These are phyloP conservation scores for Drosophila mayri DNA, from an alignment of 1,140 invertebrate species.

Conservation along the genomic window DNA sequence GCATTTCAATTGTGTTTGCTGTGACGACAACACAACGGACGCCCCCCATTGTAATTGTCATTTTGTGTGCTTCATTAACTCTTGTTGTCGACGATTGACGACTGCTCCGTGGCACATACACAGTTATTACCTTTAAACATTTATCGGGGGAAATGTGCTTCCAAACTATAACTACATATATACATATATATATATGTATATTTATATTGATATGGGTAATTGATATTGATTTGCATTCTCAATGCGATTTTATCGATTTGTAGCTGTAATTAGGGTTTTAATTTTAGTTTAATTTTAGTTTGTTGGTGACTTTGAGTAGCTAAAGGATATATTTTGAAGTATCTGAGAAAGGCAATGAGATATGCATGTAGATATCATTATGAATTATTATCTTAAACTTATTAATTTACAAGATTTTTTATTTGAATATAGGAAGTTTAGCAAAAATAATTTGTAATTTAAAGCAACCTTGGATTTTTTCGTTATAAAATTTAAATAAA, in stretches of 20 bases:
- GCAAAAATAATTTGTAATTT: too few species aligned
- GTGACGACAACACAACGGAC: conserved; percentile 35
- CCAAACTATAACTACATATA: neutral
- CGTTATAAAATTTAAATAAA: too few species aligned
- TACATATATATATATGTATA: conserved; percentile 25
- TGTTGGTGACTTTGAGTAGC: neutral
- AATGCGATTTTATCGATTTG: conserved; percentile 28
- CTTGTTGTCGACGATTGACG: conserved; percentile 31
- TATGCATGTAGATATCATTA: too few species aligned
- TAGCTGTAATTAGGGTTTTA: conserved; percentile 22
- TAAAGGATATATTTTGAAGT: neutral
- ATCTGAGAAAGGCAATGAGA: neutral
- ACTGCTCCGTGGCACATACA: conserved; percentile 32
- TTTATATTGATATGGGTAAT: conserved; percentile 44
- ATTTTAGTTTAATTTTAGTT: conserved; percentile 11
- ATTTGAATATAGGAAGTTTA: too few species aligned
- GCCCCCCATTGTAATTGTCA: conserved; percentile 66
- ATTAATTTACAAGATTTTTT: neutral
- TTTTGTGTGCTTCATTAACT: conserved; percentile 72
- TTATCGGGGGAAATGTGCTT: conserved; percentile 22
- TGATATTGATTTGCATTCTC: conserved; percentile 62
- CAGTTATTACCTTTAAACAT: neutral
- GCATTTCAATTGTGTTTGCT: conserved; percentile 18
- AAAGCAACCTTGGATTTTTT: too few species aligned
- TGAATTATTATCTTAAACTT: neutral